These are phyloP conservation scores for Euwallacea fornicatus DNA, from an alignment of 1,140 invertebrate genomes.

Conservation along the genomic window DNA sequence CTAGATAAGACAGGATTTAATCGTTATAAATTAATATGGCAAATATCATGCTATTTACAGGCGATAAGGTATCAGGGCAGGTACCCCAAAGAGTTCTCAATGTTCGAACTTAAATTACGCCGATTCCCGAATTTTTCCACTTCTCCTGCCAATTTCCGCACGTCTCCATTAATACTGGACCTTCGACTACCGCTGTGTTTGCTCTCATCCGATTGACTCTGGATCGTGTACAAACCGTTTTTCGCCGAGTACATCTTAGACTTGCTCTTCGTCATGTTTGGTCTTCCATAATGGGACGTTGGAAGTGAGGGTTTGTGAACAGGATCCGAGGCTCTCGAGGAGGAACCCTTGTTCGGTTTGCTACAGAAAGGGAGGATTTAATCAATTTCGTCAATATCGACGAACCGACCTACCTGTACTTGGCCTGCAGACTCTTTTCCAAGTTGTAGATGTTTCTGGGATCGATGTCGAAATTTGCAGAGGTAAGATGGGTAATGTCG, in stretches of 20 bases:
- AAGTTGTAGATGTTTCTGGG: slow-evolving; percentile 40
- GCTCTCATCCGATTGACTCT: slow-evolving; percentile 52
- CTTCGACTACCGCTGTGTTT: slow-evolving; percentile 40
- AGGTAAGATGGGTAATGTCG: slow-evolving; percentile 49
- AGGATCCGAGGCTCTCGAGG: neutral
- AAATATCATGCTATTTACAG: neutral
- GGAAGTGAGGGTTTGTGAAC: slow-evolving; percentile 13
- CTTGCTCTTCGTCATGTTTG: slow-evolving; percentile 36
- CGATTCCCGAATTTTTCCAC: slow-evolving; percentile 12
- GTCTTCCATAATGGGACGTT: slow-evolving; percentile 15
- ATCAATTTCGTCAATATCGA: neutral
- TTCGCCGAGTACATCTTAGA: slow-evolving; percentile 48
- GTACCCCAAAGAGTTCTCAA: slow-evolving; percentile 61
- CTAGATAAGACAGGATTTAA: neutral
- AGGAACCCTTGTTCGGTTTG: slow-evolving; percentile 17
- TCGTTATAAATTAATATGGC: slow-evolving; percentile 5
- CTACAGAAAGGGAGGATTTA: neutral
- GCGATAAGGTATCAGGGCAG: slow-evolving; percentile 47
- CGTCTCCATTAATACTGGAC: slow-evolving; percentile 41
- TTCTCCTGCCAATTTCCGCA: slow-evolving; percentile 17
- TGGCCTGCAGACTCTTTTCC: slow-evolving; percentile 35
- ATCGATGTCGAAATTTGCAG: slow-evolving; percentile 41
- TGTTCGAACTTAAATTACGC: slow-evolving; percentile 46
- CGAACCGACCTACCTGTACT: slow-evolving; percentile 27
- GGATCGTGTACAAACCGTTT: slow-evolving; percentile 53